Evolutionary conservation across 2,888 invertebrate genomes (phyloP), one percentile per base, ranked within the genome.

Genomic region (Dasypolia templi): DNA sequence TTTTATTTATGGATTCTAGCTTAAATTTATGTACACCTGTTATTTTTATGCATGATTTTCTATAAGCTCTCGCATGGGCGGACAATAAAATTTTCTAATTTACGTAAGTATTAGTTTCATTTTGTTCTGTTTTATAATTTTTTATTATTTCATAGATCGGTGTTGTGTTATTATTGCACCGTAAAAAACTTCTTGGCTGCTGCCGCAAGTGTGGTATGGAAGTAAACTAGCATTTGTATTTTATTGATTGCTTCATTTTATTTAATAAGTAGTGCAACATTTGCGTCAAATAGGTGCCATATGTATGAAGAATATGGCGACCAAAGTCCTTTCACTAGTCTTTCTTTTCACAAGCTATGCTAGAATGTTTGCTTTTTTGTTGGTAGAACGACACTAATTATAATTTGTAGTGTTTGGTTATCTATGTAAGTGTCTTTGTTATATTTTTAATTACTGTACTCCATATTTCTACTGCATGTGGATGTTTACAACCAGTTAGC

Each of bases 41-140:
- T 44, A 42, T 44, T 67, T 55, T 29, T 46, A 42, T 51, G 65
- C 68, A 80, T 67, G 84, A 3, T 44, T 66, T 79, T 59, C 29
- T 62, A 53, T 71, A 39, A 67, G 32, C 55, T 49, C 62, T 42
- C n/a, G 6, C 44, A 46, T 12, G 4, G 1, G 51, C 39, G 9
- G 9, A 39, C 39, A 83, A 75, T 75, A 75, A 84, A 79, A 22
- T 29, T 22, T 68, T 67, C 17, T 42, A 32, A 75, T 68, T 79
- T 61, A 65, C 53, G 68, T 65, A 55, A 55, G n/a, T n/a, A 42
- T 80, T 84, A n/a, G 63, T 84, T 84, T 81, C n/a, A 80, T 75
- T 84, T 64, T n/a, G 26, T 32, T 29, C 9, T 58, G 32, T 63
- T 51, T 42, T 66, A 35, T 35, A 17, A 32, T 26, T 67, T 39